Base-by-base conservation (phyloP, 2,888 invertebrate genomes). In the Rhagium mordax region DNA sequence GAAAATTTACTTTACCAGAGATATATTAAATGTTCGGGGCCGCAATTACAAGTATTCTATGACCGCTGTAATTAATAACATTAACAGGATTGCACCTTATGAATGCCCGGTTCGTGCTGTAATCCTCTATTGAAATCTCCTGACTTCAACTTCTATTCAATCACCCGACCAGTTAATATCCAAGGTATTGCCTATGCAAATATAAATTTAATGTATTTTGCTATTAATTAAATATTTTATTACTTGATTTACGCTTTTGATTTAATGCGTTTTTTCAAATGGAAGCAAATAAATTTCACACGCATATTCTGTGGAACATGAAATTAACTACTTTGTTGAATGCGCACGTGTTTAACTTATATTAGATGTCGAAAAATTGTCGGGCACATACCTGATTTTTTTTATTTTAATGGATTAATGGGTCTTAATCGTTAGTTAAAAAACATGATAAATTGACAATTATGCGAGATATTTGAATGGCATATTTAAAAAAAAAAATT, bases 31-130 rank as follows among this genome's bases (percentile, higher is more conserved):
- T 64, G 71, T 71, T 61, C 61, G 66, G 71, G 33, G 27, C 71
- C 24, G 72, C 68, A 72, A 72, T 72, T 72, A 72, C 72, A 60
- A 67, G 67, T 72, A 72, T 72, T 61, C 72, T 72, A 72, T 62
- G 72, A 33, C 61, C 72, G 57, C n/a, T 48, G 67, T 72, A 72
- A 72, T 72, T 72, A 72, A 72, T 72, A 72, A 68, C 68, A 57
- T 68, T 72, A 72, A 67, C 72, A 68, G 68, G 67, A 72, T 72
- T 72, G 67, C 72, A 72, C 72, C 68, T 72, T 62, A 55, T 68
- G 49, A 67, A 68, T 29, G 66, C 60, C 64, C 33, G 65, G 65
- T 21, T 53, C 65, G 65, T 53, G 65, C 29, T 29, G 53, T 65
- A 65, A 65, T 53, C 65, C 48, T 33, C 53, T 53, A 65, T 65